Evolutionary conservation across 2,888 invertebrate species (phyloP).

Genomic region (Vanessa cardui): DNA sequence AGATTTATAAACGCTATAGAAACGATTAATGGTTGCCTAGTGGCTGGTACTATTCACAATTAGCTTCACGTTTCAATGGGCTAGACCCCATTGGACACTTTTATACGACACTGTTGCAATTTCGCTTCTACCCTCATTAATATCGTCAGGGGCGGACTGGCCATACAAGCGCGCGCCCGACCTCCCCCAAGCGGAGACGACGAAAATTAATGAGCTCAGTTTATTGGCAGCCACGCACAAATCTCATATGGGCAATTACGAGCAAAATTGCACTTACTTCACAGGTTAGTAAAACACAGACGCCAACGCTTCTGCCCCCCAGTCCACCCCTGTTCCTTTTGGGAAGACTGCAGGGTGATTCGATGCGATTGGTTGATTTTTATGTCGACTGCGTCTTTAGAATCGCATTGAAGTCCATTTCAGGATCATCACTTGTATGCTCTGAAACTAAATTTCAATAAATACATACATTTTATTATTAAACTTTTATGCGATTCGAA

Average conservation of each 20-base stretch:
- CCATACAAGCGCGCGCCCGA: constrained; percentile 83
- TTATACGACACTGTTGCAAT: constrained; percentile 78
- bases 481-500: constrained; percentile 71
- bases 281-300: constrained; percentile 81
- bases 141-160: constrained; percentile 84
- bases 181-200: constrained; percentile 82
- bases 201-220: constrained; percentile 83
- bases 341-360: constrained; percentile 81
- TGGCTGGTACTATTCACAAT: constrained; percentile 66
- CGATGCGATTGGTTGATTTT: constrained; percentile 68
- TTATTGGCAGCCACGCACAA: constrained; percentile 84
- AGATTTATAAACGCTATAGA: constrained; percentile 42
- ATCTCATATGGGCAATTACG: constrained; percentile 83
- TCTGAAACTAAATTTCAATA: constrained; percentile 27
- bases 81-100: constrained; percentile 72
- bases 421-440: constrained; percentile 38
- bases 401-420: constrained; percentile 69
- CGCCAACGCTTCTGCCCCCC: constrained; percentile 79
- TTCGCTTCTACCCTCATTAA: constrained; percentile 83
- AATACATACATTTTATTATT: constrained; percentile 39
- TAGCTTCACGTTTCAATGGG: constrained; percentile 76
- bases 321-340: constrained; percentile 81
- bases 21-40: constrained; percentile 46
- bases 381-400: constrained; percentile 61
- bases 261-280: constrained; percentile 83